phyloP scores from a whole-genome alignment of 2,113 vertebrate species.

The Pomatostomus ruficeps region DNA sequence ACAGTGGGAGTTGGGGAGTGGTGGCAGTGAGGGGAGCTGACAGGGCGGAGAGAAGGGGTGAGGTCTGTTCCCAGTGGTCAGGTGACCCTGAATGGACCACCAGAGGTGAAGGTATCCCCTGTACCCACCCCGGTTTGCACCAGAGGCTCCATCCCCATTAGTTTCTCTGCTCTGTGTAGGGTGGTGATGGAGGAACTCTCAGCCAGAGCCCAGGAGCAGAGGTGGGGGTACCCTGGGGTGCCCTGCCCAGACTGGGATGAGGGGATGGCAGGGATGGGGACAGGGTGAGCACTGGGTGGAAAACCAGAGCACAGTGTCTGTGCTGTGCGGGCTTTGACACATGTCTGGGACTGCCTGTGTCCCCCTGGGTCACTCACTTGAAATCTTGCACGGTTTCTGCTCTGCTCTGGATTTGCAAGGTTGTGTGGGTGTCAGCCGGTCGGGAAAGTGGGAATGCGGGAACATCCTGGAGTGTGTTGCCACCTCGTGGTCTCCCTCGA shows the following conservation, averaged over 20 bases:
- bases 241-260: neutral
- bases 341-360: neutral
- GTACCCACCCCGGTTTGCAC: neutral
- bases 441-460: accelerated
- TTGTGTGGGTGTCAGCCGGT: neutral
- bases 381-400: neutral
- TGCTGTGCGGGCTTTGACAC: neutral
- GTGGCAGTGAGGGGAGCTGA: neutral
- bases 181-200: neutral
- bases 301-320: neutral
- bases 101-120: neutral
- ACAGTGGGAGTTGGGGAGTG: neutral
- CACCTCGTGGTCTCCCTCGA: constrained; percentile 25
- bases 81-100: neutral
- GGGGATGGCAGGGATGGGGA: accelerated
- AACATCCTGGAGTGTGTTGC: constrained; percentile 12
- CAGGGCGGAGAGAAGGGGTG: neutral
- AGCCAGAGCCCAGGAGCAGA: neutral
- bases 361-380: neutral
- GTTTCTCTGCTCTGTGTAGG: neutral
- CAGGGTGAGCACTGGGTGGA: too few relatives aligned
- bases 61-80: neutral
- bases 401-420: neutral
- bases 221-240: neutral
- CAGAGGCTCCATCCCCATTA: neutral